Conservation (phyloP, 2,797 vertebrate species). For the Euthynnus affinis region DNA sequence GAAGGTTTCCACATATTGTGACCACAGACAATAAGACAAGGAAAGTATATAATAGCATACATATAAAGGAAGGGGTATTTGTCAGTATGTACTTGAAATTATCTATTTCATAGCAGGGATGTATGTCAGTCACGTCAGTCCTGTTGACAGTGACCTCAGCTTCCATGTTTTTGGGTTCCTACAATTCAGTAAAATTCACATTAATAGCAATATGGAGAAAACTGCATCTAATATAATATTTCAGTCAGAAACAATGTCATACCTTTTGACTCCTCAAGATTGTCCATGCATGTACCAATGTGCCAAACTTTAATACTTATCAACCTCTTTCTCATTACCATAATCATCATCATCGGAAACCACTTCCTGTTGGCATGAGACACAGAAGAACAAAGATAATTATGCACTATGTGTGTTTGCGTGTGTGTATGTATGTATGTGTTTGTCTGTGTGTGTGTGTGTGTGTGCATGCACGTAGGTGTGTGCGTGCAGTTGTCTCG, state of each 20-base stretch:
- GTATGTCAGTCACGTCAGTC: background rate
- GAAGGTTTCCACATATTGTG: constrained; percentile 41
- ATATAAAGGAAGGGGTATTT: background rate
- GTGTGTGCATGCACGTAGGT: too few species aligned
- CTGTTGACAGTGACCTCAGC: background rate
- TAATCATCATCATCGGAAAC: background rate
- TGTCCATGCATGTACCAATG: background rate
- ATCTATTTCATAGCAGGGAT: constrained; percentile 12
- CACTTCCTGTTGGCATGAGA: too few species aligned
- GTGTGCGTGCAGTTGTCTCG: too few species aligned
- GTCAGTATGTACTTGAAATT: background rate
- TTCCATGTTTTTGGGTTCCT: background rate
- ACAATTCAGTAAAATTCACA: too few species aligned
- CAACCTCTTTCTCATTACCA: background rate
- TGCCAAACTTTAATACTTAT: background rate
- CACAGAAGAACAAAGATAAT: too few species aligned
- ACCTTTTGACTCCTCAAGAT: too few species aligned
- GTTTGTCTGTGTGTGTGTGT: too few species aligned
- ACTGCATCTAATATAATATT: too few species aligned
- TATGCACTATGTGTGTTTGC: too few species aligned
- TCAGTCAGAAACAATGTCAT: too few species aligned
- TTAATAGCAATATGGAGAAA: too few species aligned
- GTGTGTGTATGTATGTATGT: too few species aligned
- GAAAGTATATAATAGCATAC: background rate
- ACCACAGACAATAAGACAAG: constrained; percentile 1